Evolutionary conservation across 2,113 vertebrate species (phyloP).

Genomic region (Aphyosemion australe): DNA sequence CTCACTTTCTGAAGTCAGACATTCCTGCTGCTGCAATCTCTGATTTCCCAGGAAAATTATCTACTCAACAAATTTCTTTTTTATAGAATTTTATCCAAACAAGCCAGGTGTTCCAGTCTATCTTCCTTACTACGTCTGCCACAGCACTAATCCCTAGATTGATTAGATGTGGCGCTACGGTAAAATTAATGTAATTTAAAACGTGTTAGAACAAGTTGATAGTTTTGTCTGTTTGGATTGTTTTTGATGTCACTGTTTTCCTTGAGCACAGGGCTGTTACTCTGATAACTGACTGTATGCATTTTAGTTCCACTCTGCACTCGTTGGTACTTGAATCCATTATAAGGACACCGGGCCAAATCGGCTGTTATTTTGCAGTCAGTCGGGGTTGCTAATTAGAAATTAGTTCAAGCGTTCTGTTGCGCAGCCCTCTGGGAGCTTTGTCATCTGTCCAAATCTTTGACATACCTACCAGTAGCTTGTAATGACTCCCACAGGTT

Average conservation of each 20-base stretch:
- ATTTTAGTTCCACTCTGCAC: slow-evolving; percentile 63
- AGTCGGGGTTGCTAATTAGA: slow-evolving; percentile 64
- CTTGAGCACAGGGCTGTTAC: slow-evolving; percentile 24
- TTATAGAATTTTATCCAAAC: background rate
- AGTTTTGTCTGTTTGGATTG: slow-evolving; percentile 13
- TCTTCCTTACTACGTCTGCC: no score
- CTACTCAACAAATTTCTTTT: no score
- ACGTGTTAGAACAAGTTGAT: background rate
- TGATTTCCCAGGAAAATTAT: no score
- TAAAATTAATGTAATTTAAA: background rate
- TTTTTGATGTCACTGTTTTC: slow-evolving; percentile 20
- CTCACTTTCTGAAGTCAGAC: no score
- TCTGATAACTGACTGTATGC: slow-evolving; percentile 25
- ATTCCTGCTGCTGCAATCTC: no score
- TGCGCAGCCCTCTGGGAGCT: slow-evolving; percentile 21
- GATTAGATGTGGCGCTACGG: background rate
- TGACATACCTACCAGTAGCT: slow-evolving; percentile 44
- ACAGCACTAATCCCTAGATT: background rate
- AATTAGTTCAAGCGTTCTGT: slow-evolving; percentile 62
- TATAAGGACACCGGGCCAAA: slow-evolving; percentile 60
- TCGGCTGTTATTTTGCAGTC: slow-evolving; percentile 63
- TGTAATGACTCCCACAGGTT: slow-evolving; percentile 42
- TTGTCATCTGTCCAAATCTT: slow-evolving; percentile 30
- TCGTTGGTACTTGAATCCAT: slow-evolving; percentile 73
- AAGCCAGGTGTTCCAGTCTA: background rate